Evolutionary conservation across 2,797 vertebrate species (phyloP), one percentile per base, ranked within the genome.

Genomic region (Hippocampus kuda): DNA sequence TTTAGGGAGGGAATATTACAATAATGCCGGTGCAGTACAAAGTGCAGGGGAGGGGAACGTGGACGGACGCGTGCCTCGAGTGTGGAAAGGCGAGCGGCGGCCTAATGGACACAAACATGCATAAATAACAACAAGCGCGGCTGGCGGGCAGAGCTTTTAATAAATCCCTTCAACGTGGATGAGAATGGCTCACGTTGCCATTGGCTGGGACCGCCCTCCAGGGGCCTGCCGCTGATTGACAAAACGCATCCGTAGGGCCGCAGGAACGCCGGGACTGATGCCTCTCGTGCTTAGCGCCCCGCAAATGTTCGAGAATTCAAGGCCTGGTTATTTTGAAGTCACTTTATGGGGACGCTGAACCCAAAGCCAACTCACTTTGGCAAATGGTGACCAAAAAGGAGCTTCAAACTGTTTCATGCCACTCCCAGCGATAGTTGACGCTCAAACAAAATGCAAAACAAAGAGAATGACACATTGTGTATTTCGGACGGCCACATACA

Each of bases 101-200:
- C 93, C 95, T 98, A 97, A 98, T 97, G 95, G 95, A 93, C 92
- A 95, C 93, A 95, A 95, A 92, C 90, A 91, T 93, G 91, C 94
- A 94, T 97, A 97, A 96, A 95, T 94, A 95, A 96, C 94, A 94
- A 86, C 87, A 88, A 74, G 84, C 79, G 82, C 81, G 60, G 77
- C 84, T 89, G 73, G 59, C 83, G 79, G 83, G 85, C 81, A 84
- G 84, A 88, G 88, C 89, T 92, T 91, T 91, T 91, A 92, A 93
- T 93, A 93, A 91, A 92, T 87, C 79, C 86, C 84, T 67, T 84
- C 85, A 87, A 38, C 86, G 80, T 75, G 83, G 82, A 88, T 67
- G 83, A 85, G 88, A 89, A 89, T 89, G 86, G 89, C 85, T 89
- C 84, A 78, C 89, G 88, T 87, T 86, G 88, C 86, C 83, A 79